Evolutionary conservation across 1,140 invertebrate genomes (phyloP), one percentile per base, ranked within the genome.

Genomic region (Anoplolepis gracilipes): DNA sequence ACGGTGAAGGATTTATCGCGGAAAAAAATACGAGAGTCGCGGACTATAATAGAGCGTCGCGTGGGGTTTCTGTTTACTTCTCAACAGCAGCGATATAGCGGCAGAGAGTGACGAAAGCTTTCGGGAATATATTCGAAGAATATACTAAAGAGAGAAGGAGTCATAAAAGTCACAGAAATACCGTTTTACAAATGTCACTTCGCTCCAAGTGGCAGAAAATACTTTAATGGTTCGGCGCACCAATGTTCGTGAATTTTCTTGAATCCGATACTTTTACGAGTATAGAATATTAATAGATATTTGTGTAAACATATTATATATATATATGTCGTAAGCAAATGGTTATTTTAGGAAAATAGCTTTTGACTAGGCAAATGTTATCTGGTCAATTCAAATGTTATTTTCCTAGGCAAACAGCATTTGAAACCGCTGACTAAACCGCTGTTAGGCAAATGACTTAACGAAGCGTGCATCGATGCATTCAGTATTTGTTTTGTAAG

Each of bases 1-100:
- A 36, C 33, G 33, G 30, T 64, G 77, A 79, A 57, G 22, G 77
- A 79, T 79, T 79, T 79, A 79, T 79, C 61, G 77, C 62, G 77
- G 77, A 19, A 79, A 79, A 67, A 79, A 79, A 79, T 67, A 13
- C 30, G 46, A 16, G 11, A 33, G 46, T 49, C 46, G 46, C n/a
- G n/a, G n/a, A n/a, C 16, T 49, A 19, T 16, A 49, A 49, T 19
- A 49, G 46, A 25, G 57, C 13, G n/a, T 13, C 61, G 28, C 8
- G 59, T 10, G 25, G 4, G 19, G 59, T 61, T 78, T 49, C 49
- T 79, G 64, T 79, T 49, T 79, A 79, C 22, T 69, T 22, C 33
- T 79, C 30, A 6, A 16, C 30, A 7, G 36, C 36, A 76, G 39
- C 19, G n/a, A 39, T 49, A 19, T 11, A 25, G n/a, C n/a, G 6